These are phyloP conservation scores for Rhynchomys soricoides DNA, from an alignment of 2,113 vertebrate species.

Conservation along the genomic window DNA sequence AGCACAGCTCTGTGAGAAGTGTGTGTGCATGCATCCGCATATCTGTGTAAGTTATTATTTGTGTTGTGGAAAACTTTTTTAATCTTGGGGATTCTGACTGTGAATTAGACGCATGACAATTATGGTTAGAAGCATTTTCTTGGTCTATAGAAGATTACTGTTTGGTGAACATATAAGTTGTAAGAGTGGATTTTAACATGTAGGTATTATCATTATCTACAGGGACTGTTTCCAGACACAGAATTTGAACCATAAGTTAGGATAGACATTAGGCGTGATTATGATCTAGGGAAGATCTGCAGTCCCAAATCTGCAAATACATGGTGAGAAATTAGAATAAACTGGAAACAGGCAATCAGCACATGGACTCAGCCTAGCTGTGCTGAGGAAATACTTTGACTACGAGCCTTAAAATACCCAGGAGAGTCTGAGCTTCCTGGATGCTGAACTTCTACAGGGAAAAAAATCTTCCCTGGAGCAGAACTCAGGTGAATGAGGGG, in stretches of 20 bases:
- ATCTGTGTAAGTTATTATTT: slow-evolving; percentile 82
- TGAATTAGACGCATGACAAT: slow-evolving; percentile 84
- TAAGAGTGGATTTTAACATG: slow-evolving; percentile 81
- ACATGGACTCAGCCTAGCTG: slow-evolving; percentile 63
- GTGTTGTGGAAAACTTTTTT: slow-evolving; percentile 78
- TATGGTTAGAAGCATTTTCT: slow-evolving; percentile 80
- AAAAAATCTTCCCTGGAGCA: slow-evolving; percentile 52
- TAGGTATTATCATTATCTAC: slow-evolving; percentile 83
- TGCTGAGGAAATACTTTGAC: slow-evolving; percentile 71
- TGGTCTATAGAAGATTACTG: slow-evolving; percentile 77
- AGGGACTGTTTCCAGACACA: slow-evolving; percentile 82
- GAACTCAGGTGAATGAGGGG: slow-evolving; percentile 30
- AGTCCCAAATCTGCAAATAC: slow-evolving; percentile 66
- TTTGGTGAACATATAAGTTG: slow-evolving; percentile 81
- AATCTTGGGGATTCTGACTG: slow-evolving; percentile 80
- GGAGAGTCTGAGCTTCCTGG: slow-evolving; percentile 75
- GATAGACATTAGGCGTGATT: slow-evolving; percentile 73
- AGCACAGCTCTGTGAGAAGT: slow-evolving; percentile 81
- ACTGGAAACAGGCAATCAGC: slow-evolving; percentile 61
- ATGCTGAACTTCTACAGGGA: slow-evolving; percentile 60
- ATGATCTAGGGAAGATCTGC: slow-evolving; percentile 68
- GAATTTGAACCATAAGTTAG: slow-evolving; percentile 77
- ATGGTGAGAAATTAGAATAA: slow-evolving; percentile 70
- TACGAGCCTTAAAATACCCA: slow-evolving; percentile 82
- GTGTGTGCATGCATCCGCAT: slow-evolving; percentile 62